Evolutionary conservation across 2,113 vertebrate species (phyloP).

Genomic region (Dascyllus trimaculatus): DNA sequence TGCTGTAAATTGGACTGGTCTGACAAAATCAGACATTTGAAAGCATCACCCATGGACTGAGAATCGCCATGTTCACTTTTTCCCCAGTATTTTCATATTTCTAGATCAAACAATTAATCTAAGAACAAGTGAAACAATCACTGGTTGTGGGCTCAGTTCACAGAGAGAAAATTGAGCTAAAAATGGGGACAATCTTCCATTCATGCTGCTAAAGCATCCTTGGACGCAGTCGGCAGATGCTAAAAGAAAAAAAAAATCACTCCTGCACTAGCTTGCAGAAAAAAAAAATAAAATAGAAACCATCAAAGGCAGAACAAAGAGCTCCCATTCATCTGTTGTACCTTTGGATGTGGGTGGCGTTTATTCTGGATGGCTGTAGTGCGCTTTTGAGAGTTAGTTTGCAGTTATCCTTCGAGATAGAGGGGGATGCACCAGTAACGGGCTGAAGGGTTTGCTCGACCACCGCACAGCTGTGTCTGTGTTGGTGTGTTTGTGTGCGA

Average conservation of each 20-base stretch:
- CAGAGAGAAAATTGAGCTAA: neutral
- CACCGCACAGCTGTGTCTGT: constrained; percentile 34
- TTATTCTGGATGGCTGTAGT: constrained; percentile 37
- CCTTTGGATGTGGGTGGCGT: constrained; percentile 49
- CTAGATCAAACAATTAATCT: neutral
- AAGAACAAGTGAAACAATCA: neutral
- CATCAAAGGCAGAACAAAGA: constrained; percentile 38
- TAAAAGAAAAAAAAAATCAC: neutral
- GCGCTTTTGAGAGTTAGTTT: constrained; percentile 31
- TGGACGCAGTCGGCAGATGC: neutral
- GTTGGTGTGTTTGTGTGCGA: constrained; percentile 1
- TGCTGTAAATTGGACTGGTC: too few species aligned
- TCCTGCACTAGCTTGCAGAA: neutral
- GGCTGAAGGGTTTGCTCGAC: constrained; percentile 26
- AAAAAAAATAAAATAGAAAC: neutral
- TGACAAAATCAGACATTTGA: too few species aligned
- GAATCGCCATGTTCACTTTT: neutral
- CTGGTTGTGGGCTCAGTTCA: neutral
- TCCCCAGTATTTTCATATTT: neutral
- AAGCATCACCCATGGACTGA: too few species aligned
- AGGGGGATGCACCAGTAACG: constrained; percentile 24
- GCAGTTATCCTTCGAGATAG: constrained; percentile 17
- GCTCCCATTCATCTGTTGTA: constrained; percentile 27
- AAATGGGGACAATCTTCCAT: neutral
- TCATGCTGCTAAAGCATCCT: neutral